Evolutionary conservation across 1,140 invertebrate genomes (phyloP).

Genomic region (Hypsibius dujardini): DNA sequence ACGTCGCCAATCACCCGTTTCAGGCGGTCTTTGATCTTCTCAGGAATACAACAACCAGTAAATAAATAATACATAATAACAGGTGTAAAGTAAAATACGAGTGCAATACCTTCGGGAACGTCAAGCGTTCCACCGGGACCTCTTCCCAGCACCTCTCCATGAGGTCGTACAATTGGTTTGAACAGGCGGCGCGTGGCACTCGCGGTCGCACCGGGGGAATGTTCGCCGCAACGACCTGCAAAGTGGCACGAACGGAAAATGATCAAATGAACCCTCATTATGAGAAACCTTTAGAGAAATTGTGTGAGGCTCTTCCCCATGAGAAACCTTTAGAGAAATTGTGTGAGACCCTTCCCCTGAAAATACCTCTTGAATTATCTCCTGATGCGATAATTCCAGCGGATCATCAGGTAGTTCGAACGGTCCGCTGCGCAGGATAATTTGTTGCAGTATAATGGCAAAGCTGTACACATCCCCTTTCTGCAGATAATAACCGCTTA

Average conservation of each 20-base stretch:
- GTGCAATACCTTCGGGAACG: neutral
- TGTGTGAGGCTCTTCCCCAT: too few species aligned
- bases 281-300: too few species aligned
- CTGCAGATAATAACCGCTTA: too few species aligned
- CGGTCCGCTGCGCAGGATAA: neutral
- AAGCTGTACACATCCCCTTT: neutral
- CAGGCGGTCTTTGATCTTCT: neutral
- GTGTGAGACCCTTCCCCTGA: neutral
- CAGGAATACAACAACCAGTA: neutral
- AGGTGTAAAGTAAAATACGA: too few species aligned
- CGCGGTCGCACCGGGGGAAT: too few species aligned
- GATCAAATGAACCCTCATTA: neutral
- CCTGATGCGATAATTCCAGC: neutral
- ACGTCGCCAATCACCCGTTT: slow-evolving; percentile 23
- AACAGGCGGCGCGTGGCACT: too few species aligned
- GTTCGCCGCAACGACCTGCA: neutral
- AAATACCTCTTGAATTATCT: neutral
- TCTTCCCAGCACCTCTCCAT: too few species aligned
- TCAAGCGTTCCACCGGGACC: too few species aligned
- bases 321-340: neutral
- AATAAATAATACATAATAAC: too few species aligned
- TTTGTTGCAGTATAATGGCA: neutral
- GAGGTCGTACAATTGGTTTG: slow-evolving; percentile 53
- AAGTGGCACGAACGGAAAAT: too few species aligned
- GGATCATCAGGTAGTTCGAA: neutral